Conservation (phyloP, 2,797 vertebrate genomes). For the Phataginus tetradactyla region DNA sequence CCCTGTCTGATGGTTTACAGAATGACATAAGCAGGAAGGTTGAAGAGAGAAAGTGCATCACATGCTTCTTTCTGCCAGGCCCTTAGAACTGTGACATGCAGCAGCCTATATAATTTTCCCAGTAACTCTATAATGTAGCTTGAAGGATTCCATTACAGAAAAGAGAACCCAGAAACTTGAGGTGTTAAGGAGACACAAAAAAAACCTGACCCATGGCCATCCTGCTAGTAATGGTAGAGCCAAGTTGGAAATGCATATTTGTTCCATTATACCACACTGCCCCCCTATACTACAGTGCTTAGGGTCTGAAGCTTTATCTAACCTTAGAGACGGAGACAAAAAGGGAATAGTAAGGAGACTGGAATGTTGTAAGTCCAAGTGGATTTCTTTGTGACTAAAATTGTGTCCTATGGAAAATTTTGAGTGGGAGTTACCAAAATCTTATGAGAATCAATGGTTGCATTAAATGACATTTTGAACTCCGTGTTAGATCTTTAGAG, state of each 20-base stretch:
- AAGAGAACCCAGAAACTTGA: background rate
- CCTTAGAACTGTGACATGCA: background rate
- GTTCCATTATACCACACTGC: background rate
- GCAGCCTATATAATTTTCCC: background rate
- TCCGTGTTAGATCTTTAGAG: slow-evolving; percentile 83
- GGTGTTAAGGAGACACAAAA: background rate
- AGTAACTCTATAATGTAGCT: background rate
- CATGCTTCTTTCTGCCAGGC: background rate
- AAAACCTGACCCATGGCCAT: background rate
- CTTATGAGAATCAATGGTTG: background rate
- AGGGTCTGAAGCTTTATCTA: background rate
- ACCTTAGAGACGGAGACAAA: background rate
- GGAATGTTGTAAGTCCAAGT: background rate
- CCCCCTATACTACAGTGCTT: fast-evolving
- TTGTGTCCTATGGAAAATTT: background rate
- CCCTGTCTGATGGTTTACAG: background rate
- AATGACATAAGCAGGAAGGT: background rate
- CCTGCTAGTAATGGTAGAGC: background rate
- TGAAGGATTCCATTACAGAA: background rate
- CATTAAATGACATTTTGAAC: slow-evolving; percentile 30
- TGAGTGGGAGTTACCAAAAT: background rate
- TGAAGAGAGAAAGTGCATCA: background rate
- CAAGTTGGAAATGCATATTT: background rate
- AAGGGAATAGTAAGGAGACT: background rate
- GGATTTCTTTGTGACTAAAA: background rate